Conservation (phyloP, 2,888 invertebrate species). For the Exephanes ischioxanthus region DNA sequence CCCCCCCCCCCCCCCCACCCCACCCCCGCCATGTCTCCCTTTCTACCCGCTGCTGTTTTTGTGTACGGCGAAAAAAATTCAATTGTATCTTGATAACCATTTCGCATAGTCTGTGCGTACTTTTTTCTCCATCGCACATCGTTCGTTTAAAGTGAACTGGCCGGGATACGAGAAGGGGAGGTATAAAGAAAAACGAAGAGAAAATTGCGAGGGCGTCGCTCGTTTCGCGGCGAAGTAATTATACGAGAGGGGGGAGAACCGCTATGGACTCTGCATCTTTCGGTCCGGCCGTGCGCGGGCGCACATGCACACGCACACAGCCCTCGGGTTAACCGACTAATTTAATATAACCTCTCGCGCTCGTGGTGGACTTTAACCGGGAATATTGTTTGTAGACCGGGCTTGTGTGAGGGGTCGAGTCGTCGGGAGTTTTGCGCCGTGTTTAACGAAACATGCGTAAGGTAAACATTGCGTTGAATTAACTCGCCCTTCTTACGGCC, state of each 20-base stretch:
- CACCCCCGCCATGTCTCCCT: background rate
- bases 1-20: too few relatives aligned
- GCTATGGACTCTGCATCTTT: slow-evolving; percentile 27
- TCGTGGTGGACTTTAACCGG: slow-evolving; percentile 45
- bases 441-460: too few relatives aligned
- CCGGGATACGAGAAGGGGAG: background rate
- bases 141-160: background rate
- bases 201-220: slow-evolving; percentile 8
- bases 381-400: slow-evolving; percentile 22
- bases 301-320: slow-evolving; percentile 1
- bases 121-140: background rate
- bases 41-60: background rate
- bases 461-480: too few relatives aligned
- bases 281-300: slow-evolving; percentile 10
- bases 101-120: background rate
- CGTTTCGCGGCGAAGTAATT: slow-evolving; percentile 54
- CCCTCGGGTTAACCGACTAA: slow-evolving; percentile 67
- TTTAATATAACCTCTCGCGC: slow-evolving; percentile 66
- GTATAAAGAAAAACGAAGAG: background rate
- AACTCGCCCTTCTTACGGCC: too few relatives aligned
- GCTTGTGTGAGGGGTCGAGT: too few relatives aligned
- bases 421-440: too few relatives aligned
- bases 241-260: background rate
- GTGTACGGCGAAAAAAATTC: slow-evolving; percentile 5
- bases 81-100: slow-evolving; percentile 24